phyloP scores from a whole-genome alignment of 2,888 invertebrate species.

The Quadroppia sp. region DNA sequence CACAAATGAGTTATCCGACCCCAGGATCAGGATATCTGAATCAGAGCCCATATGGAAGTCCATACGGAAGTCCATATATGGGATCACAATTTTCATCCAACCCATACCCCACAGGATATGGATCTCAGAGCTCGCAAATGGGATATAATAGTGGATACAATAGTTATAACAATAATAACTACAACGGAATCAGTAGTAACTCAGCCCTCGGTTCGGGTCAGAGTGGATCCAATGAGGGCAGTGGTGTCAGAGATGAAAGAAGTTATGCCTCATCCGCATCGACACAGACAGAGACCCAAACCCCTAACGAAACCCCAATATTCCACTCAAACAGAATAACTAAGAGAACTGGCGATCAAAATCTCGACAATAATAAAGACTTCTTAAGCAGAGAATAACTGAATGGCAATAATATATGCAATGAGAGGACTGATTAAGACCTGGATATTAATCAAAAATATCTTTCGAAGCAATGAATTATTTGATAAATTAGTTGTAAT shows the following conservation, averaged over 20 bases:
- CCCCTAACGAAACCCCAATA: background rate
- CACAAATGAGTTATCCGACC: conserved; percentile 1
- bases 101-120: too few relatives aligned
- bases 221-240: background rate
- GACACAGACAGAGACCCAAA: background rate
- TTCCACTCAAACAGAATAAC: conserved; percentile 14
- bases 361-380: too few relatives aligned
- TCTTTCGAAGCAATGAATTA: too few relatives aligned
- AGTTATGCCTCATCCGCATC: conserved; percentile 8
- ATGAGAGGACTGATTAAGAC: too few relatives aligned
- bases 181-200: conserved; percentile 6
- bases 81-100: background rate
- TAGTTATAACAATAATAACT: conserved; percentile 1
- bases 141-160: conserved; percentile 13
- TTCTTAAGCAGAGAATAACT: too few relatives aligned
- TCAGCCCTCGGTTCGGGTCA: conserved; percentile 8
- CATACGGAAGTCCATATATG: too few relatives aligned
- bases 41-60: too few relatives aligned
- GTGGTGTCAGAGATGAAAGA: background rate
- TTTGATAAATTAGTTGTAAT: too few relatives aligned
- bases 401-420: too few relatives aligned
- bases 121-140: background rate
- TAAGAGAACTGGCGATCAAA: background rate
- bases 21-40: background rate
- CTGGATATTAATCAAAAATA: too few relatives aligned